Evolutionary conservation across 2,888 invertebrate genomes (phyloP).

Genomic region (Eurois occulta): DNA sequence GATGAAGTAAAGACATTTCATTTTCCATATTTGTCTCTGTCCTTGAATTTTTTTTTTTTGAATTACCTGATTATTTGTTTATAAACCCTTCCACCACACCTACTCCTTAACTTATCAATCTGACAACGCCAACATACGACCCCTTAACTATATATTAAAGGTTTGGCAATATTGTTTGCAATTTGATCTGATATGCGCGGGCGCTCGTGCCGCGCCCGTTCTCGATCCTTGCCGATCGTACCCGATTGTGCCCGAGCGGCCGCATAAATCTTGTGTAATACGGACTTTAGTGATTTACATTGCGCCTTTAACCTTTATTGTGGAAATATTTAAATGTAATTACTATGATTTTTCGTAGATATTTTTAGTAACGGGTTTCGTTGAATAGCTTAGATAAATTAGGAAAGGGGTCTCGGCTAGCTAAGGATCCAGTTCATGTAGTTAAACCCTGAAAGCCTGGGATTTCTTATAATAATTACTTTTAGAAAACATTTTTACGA

Average conservation of each 20-base stretch:
- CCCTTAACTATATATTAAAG: constrained; percentile 65
- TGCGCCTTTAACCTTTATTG: constrained; percentile 68
- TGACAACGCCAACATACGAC: constrained; percentile 55
- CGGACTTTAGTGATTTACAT: constrained; percentile 70
- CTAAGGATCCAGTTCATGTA: background rate
- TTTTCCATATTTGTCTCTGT: background rate
- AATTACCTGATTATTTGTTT: background rate
- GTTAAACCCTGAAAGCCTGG: background rate
- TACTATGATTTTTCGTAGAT: constrained; percentile 52
- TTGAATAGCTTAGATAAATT: background rate
- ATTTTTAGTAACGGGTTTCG: constrained; percentile 7
- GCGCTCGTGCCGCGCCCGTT: constrained; percentile 75
- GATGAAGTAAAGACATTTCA: background rate
- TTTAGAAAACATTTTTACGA: background rate
- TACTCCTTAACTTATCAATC: constrained; percentile 44
- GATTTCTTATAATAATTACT: background rate
- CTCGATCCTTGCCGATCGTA: constrained; percentile 70
- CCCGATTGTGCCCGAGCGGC: constrained; percentile 68
- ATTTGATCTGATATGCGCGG: constrained; percentile 70
- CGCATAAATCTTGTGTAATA: constrained; percentile 74
- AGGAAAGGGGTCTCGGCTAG: too few species aligned
- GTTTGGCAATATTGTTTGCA: constrained; percentile 70
- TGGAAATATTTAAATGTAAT: constrained; percentile 65
- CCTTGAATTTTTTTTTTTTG: background rate
- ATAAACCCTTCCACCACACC: background rate